Base-by-base conservation (phyloP, 1,140 invertebrate species). In the Caligus rogercresseyi region DNA sequence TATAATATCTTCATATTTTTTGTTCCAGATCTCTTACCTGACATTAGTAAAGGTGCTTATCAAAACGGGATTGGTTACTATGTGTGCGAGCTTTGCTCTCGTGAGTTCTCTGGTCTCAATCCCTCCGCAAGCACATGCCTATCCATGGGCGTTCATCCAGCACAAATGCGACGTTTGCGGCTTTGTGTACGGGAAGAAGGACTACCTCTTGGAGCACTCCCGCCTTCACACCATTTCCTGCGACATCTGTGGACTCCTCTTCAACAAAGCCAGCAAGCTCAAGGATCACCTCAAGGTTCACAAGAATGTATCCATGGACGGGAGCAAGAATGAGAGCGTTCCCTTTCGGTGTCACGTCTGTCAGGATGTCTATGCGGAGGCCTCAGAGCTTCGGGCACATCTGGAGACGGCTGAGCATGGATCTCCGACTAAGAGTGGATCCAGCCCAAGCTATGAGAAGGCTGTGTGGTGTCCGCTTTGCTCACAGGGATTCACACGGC, bases 41-140 rank as follows among this genome's bases (percentile, higher is more conserved):
- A 63, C n/a, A 25, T 63, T 11, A 58, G 43, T 25, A 54, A 63
- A 18, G 61, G 19, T 3, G 54, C 51, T 55, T n/a, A 16, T 16
- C 61, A 63, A 63, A 63, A 63, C 25, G 61, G 52, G 15, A 57
- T n/a, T 53, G 61, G 61, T 14, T 63, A 57, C 53, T 63, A 56
- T 25, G n/a, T 16, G 15, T 63, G 61, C 25, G 20, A n/a, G 13
- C 56, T 63, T 18, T 63, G 61, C 24, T 53, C 43, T 4, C 18
- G 61, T 24, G 61, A 63, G 25, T 63, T 63, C 24, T 63, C 61
- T 25, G 61, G 61, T 14, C 53, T 63, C 24, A 63, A 63, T 26
- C 43, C 21, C 54, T 63, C 13, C 54, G 57, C 18, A 63, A 63
- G 43, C 61, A 63, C 52, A 23, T 63, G 21, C 61, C 61, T 23